Evolutionary conservation across 2,888 invertebrate species (phyloP).

Genomic region (Drosophila mercatorum): DNA sequence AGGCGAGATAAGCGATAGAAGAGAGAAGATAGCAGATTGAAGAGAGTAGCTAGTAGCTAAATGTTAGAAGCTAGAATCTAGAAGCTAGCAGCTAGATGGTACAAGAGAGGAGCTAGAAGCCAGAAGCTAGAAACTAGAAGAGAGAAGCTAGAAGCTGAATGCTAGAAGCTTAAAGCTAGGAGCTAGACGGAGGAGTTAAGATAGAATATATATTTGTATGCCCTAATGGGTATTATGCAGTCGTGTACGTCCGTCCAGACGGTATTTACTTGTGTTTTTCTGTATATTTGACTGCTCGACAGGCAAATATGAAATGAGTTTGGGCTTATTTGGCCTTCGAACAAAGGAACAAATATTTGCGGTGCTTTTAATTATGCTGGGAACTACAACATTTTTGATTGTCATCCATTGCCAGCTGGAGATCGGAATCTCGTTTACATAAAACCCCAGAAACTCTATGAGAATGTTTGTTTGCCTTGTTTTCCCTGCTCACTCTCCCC

Average conservation of each 20-base stretch:
- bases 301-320: constrained; percentile 29
- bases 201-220: too few relatives aligned
- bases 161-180: too few relatives aligned
- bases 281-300: constrained; percentile 15
- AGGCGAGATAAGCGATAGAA: too few relatives aligned
- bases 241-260: not conserved
- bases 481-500: not conserved
- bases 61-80: too few relatives aligned
- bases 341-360: constrained; percentile 1
- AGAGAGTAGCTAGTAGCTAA: too few relatives aligned
- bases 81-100: too few relatives aligned
- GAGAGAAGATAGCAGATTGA: not conserved
- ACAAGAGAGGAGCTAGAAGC: too few relatives aligned
- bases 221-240: not conserved
- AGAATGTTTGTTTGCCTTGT: not conserved
- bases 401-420: constrained; percentile 19
- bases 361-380: constrained; percentile 17
- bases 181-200: too few relatives aligned
- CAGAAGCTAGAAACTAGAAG: too few relatives aligned
- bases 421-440: constrained; percentile 22
- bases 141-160: not conserved
- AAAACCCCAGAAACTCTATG: not conserved
- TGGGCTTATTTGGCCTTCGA: not conserved
- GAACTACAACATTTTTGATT: constrained; percentile 1
- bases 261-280: not conserved